A percentile compares a stretch with the other conserved stretches of the same genome.
Evolutionary conservation across 2,113 vertebrate genomes (phyloP).

Genomic region (Gopherus evgoodei): DNA sequence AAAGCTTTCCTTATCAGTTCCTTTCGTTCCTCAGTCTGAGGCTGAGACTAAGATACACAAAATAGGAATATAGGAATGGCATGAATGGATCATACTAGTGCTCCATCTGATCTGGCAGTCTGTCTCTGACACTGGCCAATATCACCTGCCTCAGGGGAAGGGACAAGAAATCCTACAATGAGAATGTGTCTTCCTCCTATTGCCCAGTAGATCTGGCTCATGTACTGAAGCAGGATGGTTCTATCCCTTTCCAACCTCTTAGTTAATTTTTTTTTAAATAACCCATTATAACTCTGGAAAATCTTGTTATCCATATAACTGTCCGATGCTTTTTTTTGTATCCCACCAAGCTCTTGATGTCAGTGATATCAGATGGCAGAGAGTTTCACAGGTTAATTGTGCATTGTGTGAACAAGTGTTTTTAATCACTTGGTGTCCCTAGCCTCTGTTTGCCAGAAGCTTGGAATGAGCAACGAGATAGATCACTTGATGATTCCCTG

Average conservation of each 20-base stretch:
- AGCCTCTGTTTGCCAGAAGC: no score
- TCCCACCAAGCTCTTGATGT: background rate
- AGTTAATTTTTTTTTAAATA: background rate
- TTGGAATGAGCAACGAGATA: no score
- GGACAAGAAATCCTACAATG: background rate
- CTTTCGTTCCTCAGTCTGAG: background rate
- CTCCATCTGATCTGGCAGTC: rapidly evolving
- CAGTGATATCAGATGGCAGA: background rate
- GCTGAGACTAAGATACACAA: background rate
- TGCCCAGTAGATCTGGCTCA: background rate
- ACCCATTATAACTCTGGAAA: background rate
- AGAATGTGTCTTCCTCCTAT: background rate
- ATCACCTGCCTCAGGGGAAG: rapidly evolving
- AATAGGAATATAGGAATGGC: background rate
- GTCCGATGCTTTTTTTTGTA: background rate
- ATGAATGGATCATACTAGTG: background rate
- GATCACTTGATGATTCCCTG: no score
- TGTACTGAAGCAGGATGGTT: background rate
- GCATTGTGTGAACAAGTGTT: background rate
- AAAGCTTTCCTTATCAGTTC: background rate
- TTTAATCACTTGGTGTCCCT: no score
- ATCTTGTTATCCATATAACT: background rate
- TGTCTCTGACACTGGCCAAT: background rate
- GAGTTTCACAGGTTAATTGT: background rate
- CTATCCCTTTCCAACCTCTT: background rate